These are phyloP conservation scores for Dicaeum eximium DNA, from an alignment of 2,113 vertebrate genomes.

Conservation along the genomic window DNA sequence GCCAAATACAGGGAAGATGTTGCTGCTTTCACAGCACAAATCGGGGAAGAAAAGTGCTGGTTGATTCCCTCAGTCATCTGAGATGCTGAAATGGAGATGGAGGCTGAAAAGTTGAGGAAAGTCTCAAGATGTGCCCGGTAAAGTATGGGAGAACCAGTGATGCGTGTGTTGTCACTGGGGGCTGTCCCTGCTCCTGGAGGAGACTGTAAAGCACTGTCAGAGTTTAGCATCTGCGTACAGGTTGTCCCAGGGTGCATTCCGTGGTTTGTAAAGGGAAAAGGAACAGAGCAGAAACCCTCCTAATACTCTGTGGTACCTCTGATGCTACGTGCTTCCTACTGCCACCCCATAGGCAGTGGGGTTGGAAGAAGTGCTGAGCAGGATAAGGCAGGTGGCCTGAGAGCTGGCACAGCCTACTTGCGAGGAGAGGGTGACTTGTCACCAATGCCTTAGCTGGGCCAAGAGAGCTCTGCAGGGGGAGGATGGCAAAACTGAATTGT, in stretches of 20 bases:
- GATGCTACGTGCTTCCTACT: rapidly evolving
- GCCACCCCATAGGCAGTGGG: neutral
- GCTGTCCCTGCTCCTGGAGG: neutral
- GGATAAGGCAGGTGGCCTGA: neutral
- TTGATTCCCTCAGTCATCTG: neutral
- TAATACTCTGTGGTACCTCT: neutral
- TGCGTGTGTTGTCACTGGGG: rapidly evolving
- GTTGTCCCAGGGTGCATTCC: neutral
- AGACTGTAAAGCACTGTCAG: neutral
- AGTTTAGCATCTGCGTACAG: neutral
- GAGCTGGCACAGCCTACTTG: neutral
- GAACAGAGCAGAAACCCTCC: neutral
- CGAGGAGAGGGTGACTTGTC: neutral
- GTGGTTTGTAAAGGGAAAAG: neutral
- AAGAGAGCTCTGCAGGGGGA: neutral
- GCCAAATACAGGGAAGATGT: neutral
- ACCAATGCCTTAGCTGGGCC: neutral
- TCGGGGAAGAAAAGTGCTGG: neutral
- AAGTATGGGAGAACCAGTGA: neutral
- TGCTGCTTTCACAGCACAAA: neutral
- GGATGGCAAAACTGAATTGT: neutral
- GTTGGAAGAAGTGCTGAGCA: neutral
- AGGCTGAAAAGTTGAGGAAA: neutral
- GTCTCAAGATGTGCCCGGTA: neutral
- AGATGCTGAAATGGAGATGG: neutral